A percentile compares a stretch with the other conserved stretches of the same genome.
These are phyloP conservation scores for Gnathonemus longibarbis DNA, from an alignment of 2,113 vertebrate genomes.

Conservation along the genomic window DNA sequence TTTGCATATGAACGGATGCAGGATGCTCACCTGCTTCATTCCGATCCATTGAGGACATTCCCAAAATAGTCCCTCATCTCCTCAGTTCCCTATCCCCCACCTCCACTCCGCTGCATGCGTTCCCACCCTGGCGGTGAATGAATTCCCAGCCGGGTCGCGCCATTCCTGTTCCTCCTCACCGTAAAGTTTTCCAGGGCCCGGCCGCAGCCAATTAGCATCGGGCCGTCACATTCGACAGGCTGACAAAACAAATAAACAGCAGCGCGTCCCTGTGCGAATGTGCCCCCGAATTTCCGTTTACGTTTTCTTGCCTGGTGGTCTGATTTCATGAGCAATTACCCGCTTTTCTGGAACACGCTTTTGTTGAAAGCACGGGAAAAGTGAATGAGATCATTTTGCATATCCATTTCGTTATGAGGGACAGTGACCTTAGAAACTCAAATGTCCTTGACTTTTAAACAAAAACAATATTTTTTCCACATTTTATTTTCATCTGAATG, in stretches of 20 bases:
- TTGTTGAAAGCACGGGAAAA: slow-evolving; percentile 23
- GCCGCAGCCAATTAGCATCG: slow-evolving; percentile 38
- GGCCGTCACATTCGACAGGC: slow-evolving; percentile 36
- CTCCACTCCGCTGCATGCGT: background rate
- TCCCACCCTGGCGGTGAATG: slow-evolving; percentile 29
- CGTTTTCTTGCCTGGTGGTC: slow-evolving; percentile 65
- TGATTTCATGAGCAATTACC: slow-evolving; percentile 56
- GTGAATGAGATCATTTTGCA: slow-evolving; percentile 37
- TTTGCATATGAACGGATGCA: background rate
- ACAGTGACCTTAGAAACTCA: background rate
- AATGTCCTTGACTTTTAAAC: slow-evolving; percentile 5
- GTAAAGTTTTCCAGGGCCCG: slow-evolving; percentile 39
- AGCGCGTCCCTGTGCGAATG: slow-evolving; percentile 48
- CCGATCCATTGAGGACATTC: background rate
- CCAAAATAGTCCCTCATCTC: slow-evolving; percentile 23
- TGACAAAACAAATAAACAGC: slow-evolving; percentile 65
- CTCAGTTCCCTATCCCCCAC: slow-evolving; percentile 11
- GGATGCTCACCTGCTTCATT: background rate
- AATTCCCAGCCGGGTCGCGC: background rate
- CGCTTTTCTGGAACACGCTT: slow-evolving; percentile 23
- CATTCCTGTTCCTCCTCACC: slow-evolving; percentile 37
- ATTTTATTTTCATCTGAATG: background rate
- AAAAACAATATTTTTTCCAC: background rate
- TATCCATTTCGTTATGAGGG: slow-evolving; percentile 24
- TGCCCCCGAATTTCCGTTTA: slow-evolving; percentile 63